Evolutionary conservation across 2,113 vertebrate genomes (phyloP).

Genomic region (Oncorhynchus gorbuscha): DNA sequence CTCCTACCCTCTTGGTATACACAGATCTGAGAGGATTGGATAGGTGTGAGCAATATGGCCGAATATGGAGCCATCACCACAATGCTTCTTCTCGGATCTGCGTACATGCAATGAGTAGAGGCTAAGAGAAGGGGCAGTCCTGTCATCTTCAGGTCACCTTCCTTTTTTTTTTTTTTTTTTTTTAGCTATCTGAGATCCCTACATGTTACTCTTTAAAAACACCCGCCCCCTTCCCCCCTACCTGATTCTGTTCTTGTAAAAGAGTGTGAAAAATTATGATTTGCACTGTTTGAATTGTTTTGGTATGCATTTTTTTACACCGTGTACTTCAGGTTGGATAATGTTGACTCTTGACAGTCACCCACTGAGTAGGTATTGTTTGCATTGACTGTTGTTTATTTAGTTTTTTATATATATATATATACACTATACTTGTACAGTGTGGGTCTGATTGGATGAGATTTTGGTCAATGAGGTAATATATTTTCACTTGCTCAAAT

Average conservation of each 20-base stretch:
- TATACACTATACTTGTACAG: not conserved
- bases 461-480: not conserved
- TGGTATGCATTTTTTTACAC: conserved; percentile 28
- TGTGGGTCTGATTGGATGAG: not conserved
- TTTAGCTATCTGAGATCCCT: not conserved
- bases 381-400: not conserved
- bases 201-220: not conserved
- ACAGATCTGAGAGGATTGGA: not conserved
- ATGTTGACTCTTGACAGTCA: conserved; percentile 7
- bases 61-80: not conserved
- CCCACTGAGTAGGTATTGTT: not conserved
- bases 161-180: no score
- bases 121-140: not conserved
- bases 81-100: not conserved
- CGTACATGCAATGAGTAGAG: not conserved
- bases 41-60: not conserved
- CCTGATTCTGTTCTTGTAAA: conserved; percentile 42
- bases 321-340: conserved; percentile 21
- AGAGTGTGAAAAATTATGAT: conserved; percentile 51
- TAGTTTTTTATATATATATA: no score
- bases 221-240: not conserved
- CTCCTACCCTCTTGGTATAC: not conserved
- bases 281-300: conserved; percentile 50
- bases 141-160: not conserved
- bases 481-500: not conserved